phyloP scores from a whole-genome alignment of 2,888 invertebrate genomes.

The Mesorhabditis spiculigera region DNA sequence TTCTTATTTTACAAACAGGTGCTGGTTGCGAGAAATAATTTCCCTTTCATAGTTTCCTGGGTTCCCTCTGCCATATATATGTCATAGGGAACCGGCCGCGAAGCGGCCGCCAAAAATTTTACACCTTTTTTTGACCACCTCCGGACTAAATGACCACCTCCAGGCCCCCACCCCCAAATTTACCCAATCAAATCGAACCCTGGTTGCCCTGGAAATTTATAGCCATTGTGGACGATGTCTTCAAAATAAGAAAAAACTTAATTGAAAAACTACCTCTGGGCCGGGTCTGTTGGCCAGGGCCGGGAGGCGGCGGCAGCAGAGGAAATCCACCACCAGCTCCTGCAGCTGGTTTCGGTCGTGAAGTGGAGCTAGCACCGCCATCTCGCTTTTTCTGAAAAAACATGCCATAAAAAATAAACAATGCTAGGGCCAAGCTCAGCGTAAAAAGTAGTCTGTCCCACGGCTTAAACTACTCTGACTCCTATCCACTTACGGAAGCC shows the following conservation, averaged over 20 bases:
- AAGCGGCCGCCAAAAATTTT: too few species aligned
- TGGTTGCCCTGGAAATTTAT: background rate
- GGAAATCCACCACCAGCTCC: constrained; percentile 37
- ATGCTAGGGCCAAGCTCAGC: background rate
- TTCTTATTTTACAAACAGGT: too few species aligned
- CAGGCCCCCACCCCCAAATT: too few species aligned
- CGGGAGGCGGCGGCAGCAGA: constrained; percentile 53
- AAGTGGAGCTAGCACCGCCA: constrained; percentile 18
- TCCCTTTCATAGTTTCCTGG: too few species aligned
- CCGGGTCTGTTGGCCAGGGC: constrained; percentile 17
- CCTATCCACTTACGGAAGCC: constrained; percentile 1
- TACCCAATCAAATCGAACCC: too few species aligned
- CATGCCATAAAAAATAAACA: background rate
- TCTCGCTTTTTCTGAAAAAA: constrained; percentile 23
- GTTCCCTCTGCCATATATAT: too few species aligned
- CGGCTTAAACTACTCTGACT: background rate
- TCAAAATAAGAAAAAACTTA: too few species aligned
- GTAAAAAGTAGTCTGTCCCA: background rate
- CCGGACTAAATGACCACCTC: too few species aligned
- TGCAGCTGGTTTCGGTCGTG: constrained; percentile 25
- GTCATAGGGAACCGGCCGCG: too few species aligned
- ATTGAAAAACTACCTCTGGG: constrained; percentile 11
- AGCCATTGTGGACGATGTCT: too few species aligned
- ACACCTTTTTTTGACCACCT: too few species aligned
- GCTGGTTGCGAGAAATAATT: too few species aligned